A percentile compares a stretch with the other conserved stretches of the same genome.
These are phyloP conservation scores for Phoebastria nigripes DNA, from an alignment of 2,797 vertebrate genomes.

Conservation along the genomic window DNA sequence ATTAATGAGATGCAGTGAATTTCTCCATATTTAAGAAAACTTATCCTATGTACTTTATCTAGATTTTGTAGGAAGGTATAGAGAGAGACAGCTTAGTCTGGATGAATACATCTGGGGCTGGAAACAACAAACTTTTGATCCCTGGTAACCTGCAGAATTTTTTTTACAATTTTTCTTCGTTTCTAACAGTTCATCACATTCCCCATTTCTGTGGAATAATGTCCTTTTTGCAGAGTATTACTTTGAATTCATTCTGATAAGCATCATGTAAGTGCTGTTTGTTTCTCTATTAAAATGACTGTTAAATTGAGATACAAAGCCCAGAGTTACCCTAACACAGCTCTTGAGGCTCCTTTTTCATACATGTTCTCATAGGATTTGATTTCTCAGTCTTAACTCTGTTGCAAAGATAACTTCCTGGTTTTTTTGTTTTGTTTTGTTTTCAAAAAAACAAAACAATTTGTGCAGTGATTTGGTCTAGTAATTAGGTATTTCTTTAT, in stretches of 20 bases:
- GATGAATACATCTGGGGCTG: neutral
- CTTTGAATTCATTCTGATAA: conserved; percentile 7
- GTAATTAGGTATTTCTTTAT: neutral
- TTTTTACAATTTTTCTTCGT: neutral
- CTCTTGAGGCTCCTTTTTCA: neutral
- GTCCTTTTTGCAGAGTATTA: neutral
- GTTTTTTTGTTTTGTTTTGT: no score
- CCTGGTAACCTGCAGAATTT: neutral
- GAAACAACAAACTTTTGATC: conserved; percentile 2
- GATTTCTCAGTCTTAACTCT: neutral
- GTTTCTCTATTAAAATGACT: neutral
- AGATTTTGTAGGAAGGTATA: neutral
- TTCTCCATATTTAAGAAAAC: neutral
- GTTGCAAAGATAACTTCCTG: neutral
- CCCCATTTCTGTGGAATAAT: conserved; percentile 5
- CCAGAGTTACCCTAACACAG: neutral
- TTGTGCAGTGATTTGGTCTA: conserved; percentile 4
- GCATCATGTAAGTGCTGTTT: neutral
- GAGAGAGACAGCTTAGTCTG: neutral
- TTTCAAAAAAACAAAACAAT: neutral
- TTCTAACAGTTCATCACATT: neutral
- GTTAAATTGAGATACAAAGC: neutral
- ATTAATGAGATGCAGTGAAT: conserved; percentile 23
- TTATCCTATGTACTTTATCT: neutral
- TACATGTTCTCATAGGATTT: neutral